phyloP scores from a whole-genome alignment of 2,888 invertebrate genomes.

The Aleiodes testaceus region DNA sequence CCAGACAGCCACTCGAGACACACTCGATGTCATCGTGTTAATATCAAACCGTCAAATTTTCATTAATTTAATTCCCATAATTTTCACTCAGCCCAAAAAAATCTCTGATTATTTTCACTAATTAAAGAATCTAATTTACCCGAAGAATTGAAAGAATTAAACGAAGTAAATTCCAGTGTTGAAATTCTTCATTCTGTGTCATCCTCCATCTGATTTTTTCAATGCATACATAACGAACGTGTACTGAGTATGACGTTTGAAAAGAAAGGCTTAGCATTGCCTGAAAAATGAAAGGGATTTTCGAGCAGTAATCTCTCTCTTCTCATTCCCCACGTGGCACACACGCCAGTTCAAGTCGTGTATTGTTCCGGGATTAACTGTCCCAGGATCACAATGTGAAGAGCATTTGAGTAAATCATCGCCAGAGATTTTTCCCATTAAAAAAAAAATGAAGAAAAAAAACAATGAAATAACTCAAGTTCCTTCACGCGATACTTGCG shows the following conservation, averaged over 20 bases:
- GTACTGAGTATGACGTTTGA: conserved; percentile 35
- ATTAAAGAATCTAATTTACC: too few relatives aligned
- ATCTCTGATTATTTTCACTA: too few relatives aligned
- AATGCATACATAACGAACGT: conserved; percentile 25
- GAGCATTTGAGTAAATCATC: conserved; percentile 26
- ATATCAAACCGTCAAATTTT: conserved; percentile 22
- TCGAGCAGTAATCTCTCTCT: conserved; percentile 47
- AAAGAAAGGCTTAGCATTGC: conserved; percentile 46
- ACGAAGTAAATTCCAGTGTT: conserved; percentile 8
- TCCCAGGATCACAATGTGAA: background rate
- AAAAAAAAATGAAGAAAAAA: too few relatives aligned
- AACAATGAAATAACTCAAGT: too few relatives aligned
- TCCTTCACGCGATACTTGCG: too few relatives aligned
- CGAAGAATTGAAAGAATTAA: background rate
- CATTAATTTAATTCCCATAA: background rate
- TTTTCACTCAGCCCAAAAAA: too few relatives aligned
- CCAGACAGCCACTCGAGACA: conserved; percentile 45
- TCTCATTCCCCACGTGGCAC: conserved; percentile 1
- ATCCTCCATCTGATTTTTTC: conserved; percentile 42
- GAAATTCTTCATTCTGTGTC: conserved; percentile 40
- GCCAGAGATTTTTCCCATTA: conserved; percentile 39
- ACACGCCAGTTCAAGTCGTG: background rate
- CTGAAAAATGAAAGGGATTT: conserved; percentile 51
- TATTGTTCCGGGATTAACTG: conserved; percentile 65
- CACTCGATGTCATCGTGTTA: conserved; percentile 43